phyloP scores from a whole-genome alignment of 1,140 invertebrate species.

The Plodia interpunctella region DNA sequence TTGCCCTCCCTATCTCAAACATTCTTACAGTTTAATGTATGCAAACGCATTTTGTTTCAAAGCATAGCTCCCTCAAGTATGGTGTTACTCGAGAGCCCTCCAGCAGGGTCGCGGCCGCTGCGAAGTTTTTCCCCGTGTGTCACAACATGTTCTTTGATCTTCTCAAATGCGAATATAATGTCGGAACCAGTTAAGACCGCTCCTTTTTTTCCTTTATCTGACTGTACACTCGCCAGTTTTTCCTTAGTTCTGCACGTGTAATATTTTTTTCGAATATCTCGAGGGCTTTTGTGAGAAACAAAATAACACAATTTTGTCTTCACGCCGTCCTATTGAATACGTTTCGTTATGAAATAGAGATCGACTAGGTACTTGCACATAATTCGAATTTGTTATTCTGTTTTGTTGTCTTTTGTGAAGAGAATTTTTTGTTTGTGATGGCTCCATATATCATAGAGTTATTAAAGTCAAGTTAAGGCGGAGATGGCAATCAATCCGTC shows the following conservation, averaged over 20 bases:
- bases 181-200: constrained; percentile 64
- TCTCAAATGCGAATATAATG: constrained; percentile 71
- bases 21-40: constrained; percentile 76
- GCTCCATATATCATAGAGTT: constrained; percentile 55
- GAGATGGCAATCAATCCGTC: constrained; percentile 58
- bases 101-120: constrained; percentile 40
- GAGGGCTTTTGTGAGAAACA: constrained; percentile 44
- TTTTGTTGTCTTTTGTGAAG: constrained; percentile 6
- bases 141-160: constrained; percentile 74
- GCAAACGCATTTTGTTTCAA: constrained; percentile 77
- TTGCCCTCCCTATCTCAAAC: constrained; percentile 67
- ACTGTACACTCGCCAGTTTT: constrained; percentile 42
- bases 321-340: constrained; percentile 52
- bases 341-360: constrained; percentile 50
- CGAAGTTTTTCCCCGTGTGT: constrained; percentile 60
- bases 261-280: constrained; percentile 47
- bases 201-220: constrained; percentile 51
- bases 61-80: constrained; percentile 67
- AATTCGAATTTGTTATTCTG: constrained; percentile 31
- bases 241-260: constrained; percentile 33
- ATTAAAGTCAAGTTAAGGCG: constrained; percentile 66
- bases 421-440: background rate
- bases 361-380: constrained; percentile 41
- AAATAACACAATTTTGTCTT: constrained; percentile 57
- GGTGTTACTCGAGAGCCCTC: constrained; percentile 61